Conservation (phyloP, 2,113 vertebrate species). For the Perca fluviatilis region DNA sequence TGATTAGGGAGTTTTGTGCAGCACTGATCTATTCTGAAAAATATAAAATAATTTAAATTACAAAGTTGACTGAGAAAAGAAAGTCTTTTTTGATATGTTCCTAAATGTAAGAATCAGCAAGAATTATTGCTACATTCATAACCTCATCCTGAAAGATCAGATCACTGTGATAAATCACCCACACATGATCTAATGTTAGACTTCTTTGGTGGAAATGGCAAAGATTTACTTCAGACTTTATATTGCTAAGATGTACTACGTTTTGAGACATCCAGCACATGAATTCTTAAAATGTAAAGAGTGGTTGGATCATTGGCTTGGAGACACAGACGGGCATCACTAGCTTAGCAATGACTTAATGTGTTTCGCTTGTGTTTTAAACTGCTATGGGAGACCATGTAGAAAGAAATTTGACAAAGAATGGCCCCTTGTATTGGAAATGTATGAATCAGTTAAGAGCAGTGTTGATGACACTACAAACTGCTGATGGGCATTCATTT, state of each 20-base stretch:
- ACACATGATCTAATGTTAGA: conserved; percentile 14
- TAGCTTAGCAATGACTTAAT: neutral
- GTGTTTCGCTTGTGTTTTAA: conserved; percentile 11
- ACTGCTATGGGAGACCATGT: neutral
- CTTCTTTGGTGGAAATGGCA: conserved; percentile 14
- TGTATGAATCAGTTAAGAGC: conserved; percentile 33
- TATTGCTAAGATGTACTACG: conserved; percentile 1
- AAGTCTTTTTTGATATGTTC: conserved; percentile 1
- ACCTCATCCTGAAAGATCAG: conserved; percentile 28
- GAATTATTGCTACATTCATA: conserved; percentile 8
- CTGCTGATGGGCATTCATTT: conserved; percentile 27
- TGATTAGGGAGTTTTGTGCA: too few species aligned
- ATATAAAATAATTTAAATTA: too few species aligned
- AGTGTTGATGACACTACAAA: conserved; percentile 9
- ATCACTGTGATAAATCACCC: conserved; percentile 19
- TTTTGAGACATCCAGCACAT: neutral
- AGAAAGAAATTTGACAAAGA: conserved; percentile 19
- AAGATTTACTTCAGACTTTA: neutral
- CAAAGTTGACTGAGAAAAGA: too few species aligned
- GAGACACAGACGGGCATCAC: neutral
- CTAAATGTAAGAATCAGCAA: neutral
- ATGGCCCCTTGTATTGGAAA: conserved; percentile 17
- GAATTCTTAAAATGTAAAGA: conserved; percentile 32
- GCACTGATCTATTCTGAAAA: too few species aligned
- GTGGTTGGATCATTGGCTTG: conserved; percentile 6